Evolutionary conservation across 30 jellyfish, hydroid and myxozoan species (phyloP), one percentile per base, ranked within the genome.

Genomic region (Pelagia noctiluca): DNA sequence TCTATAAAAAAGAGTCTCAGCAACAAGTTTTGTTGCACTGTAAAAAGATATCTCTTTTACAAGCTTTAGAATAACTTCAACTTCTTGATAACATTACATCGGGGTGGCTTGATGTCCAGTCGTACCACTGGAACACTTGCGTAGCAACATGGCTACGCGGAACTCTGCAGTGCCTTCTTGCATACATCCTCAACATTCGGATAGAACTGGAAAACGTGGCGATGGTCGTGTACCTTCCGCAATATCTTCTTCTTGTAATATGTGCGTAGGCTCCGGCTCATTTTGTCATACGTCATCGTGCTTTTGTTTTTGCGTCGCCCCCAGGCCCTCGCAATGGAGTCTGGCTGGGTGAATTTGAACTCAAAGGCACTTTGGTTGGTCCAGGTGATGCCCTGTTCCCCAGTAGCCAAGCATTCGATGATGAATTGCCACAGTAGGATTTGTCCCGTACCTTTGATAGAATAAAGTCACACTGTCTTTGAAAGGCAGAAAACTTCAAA

Each of bases 401-500:
- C 83, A 10, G 36, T 24, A 2, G 68, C 90, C 16, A 80, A 28
- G 64, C 68, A 64, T 34, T 80, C 84, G 71, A 80, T 33, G 31
- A 80, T 26, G 67, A 80, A 80, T 48, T 80, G 90, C 90, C 90
- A 80, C 36, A 80, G 68, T 30, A 21, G 63, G 22, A 80, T 80
- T 65, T 65, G 90, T 30, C 90, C 90, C 31, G 54, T 33, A 46
- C 90, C 90, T n/a, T n/a, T n/a, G n/a, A n/a, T n/a, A n/a, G n/a
- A n/a, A n/a, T n/a, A n/a, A n/a, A n/a, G n/a, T n/a, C n/a, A n/a
- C n/a, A n/a, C n/a, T n/a, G n/a, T n/a, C n/a, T n/a, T n/a, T n/a
- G n/a, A n/a, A n/a, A n/a, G n/a, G n/a, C n/a, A n/a, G n/a, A n/a
- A n/a, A n/a, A n/a, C n/a, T n/a, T n/a, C n/a, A n/a, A n/a, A n/a